These are phyloP conservation scores for Synanthedon vespiformis DNA, from an alignment of 2,888 invertebrate species.

Conservation along the genomic window DNA sequence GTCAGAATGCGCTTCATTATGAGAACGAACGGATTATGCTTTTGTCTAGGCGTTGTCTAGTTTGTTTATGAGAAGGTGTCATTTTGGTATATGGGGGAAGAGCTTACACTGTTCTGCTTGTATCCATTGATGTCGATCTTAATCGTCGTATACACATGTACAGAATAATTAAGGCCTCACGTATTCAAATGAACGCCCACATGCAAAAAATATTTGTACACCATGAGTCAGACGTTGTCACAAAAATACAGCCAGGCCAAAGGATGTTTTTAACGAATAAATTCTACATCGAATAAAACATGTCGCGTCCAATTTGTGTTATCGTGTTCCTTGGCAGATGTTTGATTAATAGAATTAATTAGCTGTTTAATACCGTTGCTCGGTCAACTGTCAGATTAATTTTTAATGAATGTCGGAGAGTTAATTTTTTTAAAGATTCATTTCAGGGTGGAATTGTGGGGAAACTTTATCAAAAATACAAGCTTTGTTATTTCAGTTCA, in stretches of 20 bases:
- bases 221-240: conserved; percentile 7
- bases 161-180: conserved; percentile 4
- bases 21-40: conserved; percentile 35
- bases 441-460: too few species aligned
- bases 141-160: background rate
- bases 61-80: conserved; percentile 14
- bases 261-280: background rate
- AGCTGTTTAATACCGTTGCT: conserved; percentile 6
- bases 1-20: conserved; percentile 37
- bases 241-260: conserved; percentile 7
- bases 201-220: conserved; percentile 9
- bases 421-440: too few species aligned
- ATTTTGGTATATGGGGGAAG: background rate
- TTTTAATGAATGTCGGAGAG: background rate
- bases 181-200: conserved; percentile 5
- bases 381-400: background rate
- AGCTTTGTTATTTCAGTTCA: too few species aligned
- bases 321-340: conserved; percentile 9
- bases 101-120: background rate
- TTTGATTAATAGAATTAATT: conserved; percentile 29
- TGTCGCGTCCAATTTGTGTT: background rate
- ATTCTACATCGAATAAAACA: background rate
- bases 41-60: conserved; percentile 29
- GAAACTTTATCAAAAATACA: too few species aligned
- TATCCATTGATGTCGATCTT: background rate